phyloP scores from a whole-genome alignment of 1,140 invertebrate genomes.

The Phymorhynchus buccinoides region DNA sequence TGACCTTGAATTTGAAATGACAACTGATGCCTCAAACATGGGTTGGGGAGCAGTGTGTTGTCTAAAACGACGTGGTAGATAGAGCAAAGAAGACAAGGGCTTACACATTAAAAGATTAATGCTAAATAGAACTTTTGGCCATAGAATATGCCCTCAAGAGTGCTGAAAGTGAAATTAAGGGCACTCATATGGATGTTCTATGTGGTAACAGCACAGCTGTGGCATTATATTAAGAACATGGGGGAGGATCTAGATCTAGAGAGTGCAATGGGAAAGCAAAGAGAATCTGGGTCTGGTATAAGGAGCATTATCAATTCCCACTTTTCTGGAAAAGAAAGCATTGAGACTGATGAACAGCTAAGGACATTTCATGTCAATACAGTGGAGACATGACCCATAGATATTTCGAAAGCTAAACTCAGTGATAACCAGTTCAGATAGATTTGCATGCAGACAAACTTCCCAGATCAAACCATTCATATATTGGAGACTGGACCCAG shows the following conservation, averaged over 20 bases:
- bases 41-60: background rate
- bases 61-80: background rate
- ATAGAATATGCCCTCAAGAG: background rate
- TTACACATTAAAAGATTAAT: background rate
- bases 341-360: background rate
- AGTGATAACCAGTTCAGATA: background rate
- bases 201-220: conserved; percentile 23
- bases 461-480: background rate
- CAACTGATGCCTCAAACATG: background rate
- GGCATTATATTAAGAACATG: background rate
- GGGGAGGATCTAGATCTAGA: background rate
- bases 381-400: background rate
- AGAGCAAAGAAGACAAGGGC: background rate
- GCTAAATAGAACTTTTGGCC: background rate
- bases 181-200: background rate
- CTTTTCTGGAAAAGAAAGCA: background rate
- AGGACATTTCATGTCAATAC: background rate
- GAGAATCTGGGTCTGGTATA: conserved; percentile 23
- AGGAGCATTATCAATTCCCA: too few species aligned
- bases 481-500: background rate
- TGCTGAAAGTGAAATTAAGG: background rate
- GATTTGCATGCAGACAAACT: background rate
- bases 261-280: background rate
- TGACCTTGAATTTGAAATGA: background rate
- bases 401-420: background rate